A percentile compares a stretch with the other conserved stretches of the same genome.
Conservation (phyloP, 2,797 vertebrate genomes). For the Poecilia picta region DNA sequence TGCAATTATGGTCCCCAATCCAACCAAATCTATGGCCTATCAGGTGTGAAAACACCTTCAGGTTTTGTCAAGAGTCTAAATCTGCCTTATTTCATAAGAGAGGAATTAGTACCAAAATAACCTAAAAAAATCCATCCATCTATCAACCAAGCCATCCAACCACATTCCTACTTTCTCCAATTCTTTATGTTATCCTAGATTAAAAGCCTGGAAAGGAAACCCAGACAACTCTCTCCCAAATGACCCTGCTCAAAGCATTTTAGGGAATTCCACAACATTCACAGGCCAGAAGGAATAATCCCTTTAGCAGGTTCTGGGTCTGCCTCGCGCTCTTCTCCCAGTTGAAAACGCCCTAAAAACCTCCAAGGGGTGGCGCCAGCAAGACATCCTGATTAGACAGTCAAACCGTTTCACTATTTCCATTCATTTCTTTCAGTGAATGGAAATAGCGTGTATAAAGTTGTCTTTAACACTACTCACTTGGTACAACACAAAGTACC, state of each 20-base stretch:
- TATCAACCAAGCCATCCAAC: background rate
- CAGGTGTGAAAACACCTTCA: too few species aligned
- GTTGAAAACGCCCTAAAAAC: background rate
- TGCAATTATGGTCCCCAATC: too few species aligned
- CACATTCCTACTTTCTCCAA: background rate
- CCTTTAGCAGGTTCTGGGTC: background rate
- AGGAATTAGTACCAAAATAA: background rate
- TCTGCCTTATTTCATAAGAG: background rate
- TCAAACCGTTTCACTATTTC: background rate
- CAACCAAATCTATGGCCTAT: too few species aligned
- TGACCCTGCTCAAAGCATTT: background rate
- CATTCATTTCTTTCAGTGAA: background rate
- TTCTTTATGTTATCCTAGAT: background rate
- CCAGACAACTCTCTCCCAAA: background rate
- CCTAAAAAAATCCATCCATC: background rate
- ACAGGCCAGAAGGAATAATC: background rate
- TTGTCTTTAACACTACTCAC: background rate
- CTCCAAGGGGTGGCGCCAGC: background rate
- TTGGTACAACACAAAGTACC: background rate
- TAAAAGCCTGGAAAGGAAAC: background rate
- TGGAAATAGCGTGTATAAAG: background rate
- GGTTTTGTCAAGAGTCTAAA: background rate
- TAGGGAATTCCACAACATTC: background rate
- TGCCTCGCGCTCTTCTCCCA: background rate
- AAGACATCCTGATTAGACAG: background rate